Evolutionary conservation across 1,140 invertebrate species (phyloP).

Genomic region (Aphaenogaster floridana): DNA sequence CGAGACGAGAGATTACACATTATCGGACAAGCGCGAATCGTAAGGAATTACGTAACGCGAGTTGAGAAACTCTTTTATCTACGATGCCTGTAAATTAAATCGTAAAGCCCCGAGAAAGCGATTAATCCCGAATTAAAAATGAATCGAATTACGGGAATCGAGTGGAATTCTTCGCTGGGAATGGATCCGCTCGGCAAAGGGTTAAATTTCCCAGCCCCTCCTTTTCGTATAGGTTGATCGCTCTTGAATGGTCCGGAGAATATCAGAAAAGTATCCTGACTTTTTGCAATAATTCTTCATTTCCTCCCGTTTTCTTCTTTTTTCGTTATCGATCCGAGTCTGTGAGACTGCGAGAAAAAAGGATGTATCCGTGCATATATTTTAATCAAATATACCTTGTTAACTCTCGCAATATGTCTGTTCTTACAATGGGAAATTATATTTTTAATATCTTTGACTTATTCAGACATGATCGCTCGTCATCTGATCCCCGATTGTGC

Average conservation of each 20-base stretch:
- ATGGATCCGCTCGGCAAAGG: constrained; percentile 41
- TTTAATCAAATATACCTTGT: constrained; percentile 34
- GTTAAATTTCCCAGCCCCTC: constrained; percentile 53
- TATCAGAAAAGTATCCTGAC: constrained; percentile 72
- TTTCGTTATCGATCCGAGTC: constrained; percentile 64
- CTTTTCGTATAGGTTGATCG: constrained; percentile 63
- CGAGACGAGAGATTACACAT: constrained; percentile 23
- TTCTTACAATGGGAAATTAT: not conserved
- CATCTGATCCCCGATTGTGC: not conserved
- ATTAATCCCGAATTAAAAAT: constrained; percentile 56
- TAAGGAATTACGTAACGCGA: constrained; percentile 32
- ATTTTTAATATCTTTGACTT: not conserved
- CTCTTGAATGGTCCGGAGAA: constrained; percentile 58
- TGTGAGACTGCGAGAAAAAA: constrained; percentile 39
- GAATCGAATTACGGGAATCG: constrained; percentile 57
- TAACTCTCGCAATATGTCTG: constrained; percentile 10
- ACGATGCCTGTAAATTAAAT: constrained; percentile 45
- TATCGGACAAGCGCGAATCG: not conserved
- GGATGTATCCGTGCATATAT: constrained; percentile 16
- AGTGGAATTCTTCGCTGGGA: constrained; percentile 51
- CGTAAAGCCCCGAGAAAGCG: not conserved
- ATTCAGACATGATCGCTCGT: not conserved
- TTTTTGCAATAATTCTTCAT: constrained; percentile 69
- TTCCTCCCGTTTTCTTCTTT: constrained; percentile 4
- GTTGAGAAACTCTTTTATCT: constrained; percentile 9